Percentiles rank a stretch among this genome's conserved stretches.
These are phyloP conservation scores for Callipepla squamata DNA, from an alignment of 2,113 vertebrate species.

Conservation along the genomic window DNA sequence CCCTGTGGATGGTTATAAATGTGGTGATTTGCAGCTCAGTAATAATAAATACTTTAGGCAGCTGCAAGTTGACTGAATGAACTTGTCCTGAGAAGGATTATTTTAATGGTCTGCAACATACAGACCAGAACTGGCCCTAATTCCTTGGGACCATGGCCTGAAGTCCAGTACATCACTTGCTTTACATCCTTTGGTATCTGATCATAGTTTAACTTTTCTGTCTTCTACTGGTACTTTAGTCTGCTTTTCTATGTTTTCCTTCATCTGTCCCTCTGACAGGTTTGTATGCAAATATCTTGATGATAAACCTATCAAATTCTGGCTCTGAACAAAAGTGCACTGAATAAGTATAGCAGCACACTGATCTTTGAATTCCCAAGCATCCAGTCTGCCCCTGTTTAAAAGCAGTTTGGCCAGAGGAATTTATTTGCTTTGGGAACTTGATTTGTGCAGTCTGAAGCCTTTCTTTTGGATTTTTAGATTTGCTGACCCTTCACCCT, in stretches of 20 bases:
- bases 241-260: not conserved
- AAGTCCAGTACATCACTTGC: not conserved
- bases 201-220: not conserved
- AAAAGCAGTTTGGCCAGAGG: slow-evolving; percentile 11
- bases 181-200: slow-evolving; percentile 6
- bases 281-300: not conserved
- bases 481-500: slow-evolving; percentile 23
- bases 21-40: not conserved
- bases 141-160: not conserved
- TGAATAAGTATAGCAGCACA: not conserved
- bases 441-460: slow-evolving; percentile 7
- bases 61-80: not conserved
- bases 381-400: not conserved
- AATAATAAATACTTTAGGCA: not conserved
- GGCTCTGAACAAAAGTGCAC: not conserved
- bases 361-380: slow-evolving; percentile 9
- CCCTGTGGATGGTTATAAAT: not conserved
- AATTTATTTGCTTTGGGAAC: not conserved
- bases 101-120: not conserved
- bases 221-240: not conserved
- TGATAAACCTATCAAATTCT: not conserved
- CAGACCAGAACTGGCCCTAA: not conserved
- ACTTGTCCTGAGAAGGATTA: not conserved
- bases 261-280: not conserved
- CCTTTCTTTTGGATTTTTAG: slow-evolving; percentile 1